Percentiles rank a stretch among this genome's conserved stretches.
These are phyloP conservation scores for Gymnocypris eckloni DNA, from an alignment of 2,797 vertebrate genomes.

Conservation along the genomic window DNA sequence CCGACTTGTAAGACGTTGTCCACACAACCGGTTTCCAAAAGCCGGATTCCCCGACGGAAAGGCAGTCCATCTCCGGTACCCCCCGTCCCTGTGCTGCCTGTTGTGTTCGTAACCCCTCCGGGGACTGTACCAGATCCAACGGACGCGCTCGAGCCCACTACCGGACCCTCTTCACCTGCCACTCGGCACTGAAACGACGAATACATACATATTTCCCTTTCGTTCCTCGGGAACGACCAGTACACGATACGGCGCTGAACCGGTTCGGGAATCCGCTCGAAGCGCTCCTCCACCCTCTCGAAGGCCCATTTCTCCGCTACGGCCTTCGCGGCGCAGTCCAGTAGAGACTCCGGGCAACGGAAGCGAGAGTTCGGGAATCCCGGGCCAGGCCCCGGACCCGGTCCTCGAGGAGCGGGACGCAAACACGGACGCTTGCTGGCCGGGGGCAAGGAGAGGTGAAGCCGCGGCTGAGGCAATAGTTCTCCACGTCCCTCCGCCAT, in stretches of 20 bases:
- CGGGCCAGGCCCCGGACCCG: conserved; percentile 80
- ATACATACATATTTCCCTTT: conserved; percentile 98
- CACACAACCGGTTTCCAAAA: conserved; percentile 95
- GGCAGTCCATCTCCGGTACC: conserved; percentile 88
- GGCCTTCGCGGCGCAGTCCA: conserved; percentile 96
- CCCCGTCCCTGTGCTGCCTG: conserved; percentile 71
- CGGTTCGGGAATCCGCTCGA: conserved; percentile 96
- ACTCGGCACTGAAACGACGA: conserved; percentile 94
- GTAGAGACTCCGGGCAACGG: conserved; percentile 88
- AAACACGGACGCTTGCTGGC: conserved; percentile 90
- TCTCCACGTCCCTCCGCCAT: conserved; percentile 97
- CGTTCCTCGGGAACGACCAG: conserved; percentile 96
- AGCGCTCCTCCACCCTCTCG: conserved; percentile 96
- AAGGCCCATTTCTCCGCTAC: conserved; percentile 98
- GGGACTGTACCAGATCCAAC: conserved; percentile 73
- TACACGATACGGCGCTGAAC: conserved; percentile 97
- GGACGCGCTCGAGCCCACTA: conserved; percentile 67
- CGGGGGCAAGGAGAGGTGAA: conserved; percentile 77
- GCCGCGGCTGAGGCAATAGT: conserved; percentile 81
- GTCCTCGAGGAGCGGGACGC: conserved; percentile 85
- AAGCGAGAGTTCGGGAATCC: conserved; percentile 76
- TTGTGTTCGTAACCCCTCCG: conserved; percentile 73
- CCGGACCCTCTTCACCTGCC: conserved; percentile 80
- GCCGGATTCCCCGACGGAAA: conserved; percentile 92
- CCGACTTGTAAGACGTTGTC: conserved; percentile 98